Base-by-base conservation (phyloP, 2,888 invertebrate genomes). In the Eilema griseolum region DNA sequence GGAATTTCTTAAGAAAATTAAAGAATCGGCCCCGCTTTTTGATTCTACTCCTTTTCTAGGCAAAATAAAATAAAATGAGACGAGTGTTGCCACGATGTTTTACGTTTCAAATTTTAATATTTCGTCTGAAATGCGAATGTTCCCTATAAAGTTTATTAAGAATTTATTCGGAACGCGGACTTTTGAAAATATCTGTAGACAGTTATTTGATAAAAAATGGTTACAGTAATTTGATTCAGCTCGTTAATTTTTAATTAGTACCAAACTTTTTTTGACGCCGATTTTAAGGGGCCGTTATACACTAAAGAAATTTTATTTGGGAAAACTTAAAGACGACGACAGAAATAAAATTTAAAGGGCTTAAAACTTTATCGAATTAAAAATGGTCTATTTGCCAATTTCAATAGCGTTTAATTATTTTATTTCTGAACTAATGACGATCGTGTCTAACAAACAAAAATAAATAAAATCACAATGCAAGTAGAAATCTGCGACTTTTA, bases 1-100 rank as follows among this genome's bases (percentile, higher is more conserved):
- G 85, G 87, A 88, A 89, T 90, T 90, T 89, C 88, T 88, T 90
- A 89, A 89, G 89, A 92, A 92, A 92, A 92, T 92, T 90, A 90
- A 90, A 89, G 89, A 89, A 92, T 91, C 91, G 89, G 81, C 81
- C 85, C 84, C 78, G 86, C 86, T 88, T 88, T 90, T 90, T 89
- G 87, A 88, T 89, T 90, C 80, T 61, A 82, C 78, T 85, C 77
- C 78, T 85, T 85, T 87, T 86, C 62, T 83, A 85, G 85, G 75
- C 78, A 82, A 83, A 82, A 86, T 86, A 87, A 90, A 90, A 89
- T 86, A 87, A 88, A 89, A 88, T 89, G 87, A 91, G 87, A 84
- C 84, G 82, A 89, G 85, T 87, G 86, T 85, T 70, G 37, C 82
- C 78, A 78, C 77, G 78, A 81, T 85, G 83, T 82, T 83, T 82